Evolutionary conservation across 2,888 invertebrate genomes (phyloP).

Genomic region (Eupithecia abbreviata): DNA sequence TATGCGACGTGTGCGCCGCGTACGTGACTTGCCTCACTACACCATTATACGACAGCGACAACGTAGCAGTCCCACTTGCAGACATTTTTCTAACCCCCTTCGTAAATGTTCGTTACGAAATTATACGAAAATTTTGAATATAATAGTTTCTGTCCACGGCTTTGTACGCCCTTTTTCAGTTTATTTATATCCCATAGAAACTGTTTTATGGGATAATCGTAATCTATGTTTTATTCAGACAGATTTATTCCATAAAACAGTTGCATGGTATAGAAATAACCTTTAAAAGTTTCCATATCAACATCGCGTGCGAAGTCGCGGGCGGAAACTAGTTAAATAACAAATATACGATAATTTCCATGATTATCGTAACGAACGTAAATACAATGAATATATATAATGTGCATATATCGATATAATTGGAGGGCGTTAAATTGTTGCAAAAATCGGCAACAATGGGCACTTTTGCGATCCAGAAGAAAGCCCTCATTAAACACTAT

Average conservation of each 20-base stretch:
- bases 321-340: no score
- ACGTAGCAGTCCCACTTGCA: constrained; percentile 29
- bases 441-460: neutral
- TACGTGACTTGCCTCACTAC: constrained; percentile 36
- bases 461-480: constrained; percentile 5
- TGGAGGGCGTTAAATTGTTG: neutral
- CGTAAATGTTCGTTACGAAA: constrained; percentile 25
- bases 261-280: no score
- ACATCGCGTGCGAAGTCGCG: no score
- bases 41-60: constrained; percentile 25
- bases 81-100: constrained; percentile 29
- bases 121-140: neutral
- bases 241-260: no score
- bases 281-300: no score
- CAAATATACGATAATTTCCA: neutral
- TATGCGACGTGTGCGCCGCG: constrained; percentile 65
- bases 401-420: neutral
- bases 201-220: no score
- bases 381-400: neutral
- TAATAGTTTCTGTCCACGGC: no score
- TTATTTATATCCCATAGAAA: no score
- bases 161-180: no score
- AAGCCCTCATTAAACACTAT: constrained; percentile 29
- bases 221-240: no score
- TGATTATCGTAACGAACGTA: neutral